phyloP scores from a whole-genome alignment of 2,113 vertebrate genomes.

The Leucoraja erinaceus region DNA sequence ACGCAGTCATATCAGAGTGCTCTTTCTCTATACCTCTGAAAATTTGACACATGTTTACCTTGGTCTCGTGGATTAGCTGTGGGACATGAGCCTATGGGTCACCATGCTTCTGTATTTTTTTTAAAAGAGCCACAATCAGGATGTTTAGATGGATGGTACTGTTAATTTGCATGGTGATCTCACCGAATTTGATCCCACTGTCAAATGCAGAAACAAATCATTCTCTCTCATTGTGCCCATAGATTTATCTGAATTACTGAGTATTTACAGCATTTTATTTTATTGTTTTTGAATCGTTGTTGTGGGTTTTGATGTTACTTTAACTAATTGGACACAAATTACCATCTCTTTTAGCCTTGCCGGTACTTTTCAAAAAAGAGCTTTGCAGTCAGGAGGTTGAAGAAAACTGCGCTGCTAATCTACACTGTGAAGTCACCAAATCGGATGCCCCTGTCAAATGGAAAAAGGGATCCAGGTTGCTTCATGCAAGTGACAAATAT shows the following conservation, averaged over 20 bases:
- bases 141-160: too few species aligned
- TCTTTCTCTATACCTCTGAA: too few species aligned
- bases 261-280: neutral
- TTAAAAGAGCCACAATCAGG: too few species aligned
- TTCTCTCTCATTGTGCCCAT: too few species aligned
- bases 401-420: constrained; percentile 62
- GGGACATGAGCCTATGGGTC: too few species aligned
- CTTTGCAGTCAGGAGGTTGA: constrained; percentile 68
- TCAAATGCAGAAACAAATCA: too few species aligned
- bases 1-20: too few species aligned
- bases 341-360: constrained; percentile 55
- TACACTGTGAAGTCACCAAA: constrained; percentile 77
- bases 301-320: neutral
- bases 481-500: constrained; percentile 56
- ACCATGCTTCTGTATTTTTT: too few species aligned
- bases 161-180: too few species aligned
- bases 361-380: constrained; percentile 66
- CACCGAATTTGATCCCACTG: too few species aligned
- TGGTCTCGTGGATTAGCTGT: too few species aligned
- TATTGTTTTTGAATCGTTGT: neutral
- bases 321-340: neutral
- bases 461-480: constrained; percentile 59
- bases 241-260: neutral
- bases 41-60: too few species aligned
- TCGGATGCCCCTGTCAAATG: constrained; percentile 63